Evolutionary conservation across 2,888 invertebrate genomes (phyloP), one percentile per base, ranked within the genome.

Genomic region (Acleris emargana): DNA sequence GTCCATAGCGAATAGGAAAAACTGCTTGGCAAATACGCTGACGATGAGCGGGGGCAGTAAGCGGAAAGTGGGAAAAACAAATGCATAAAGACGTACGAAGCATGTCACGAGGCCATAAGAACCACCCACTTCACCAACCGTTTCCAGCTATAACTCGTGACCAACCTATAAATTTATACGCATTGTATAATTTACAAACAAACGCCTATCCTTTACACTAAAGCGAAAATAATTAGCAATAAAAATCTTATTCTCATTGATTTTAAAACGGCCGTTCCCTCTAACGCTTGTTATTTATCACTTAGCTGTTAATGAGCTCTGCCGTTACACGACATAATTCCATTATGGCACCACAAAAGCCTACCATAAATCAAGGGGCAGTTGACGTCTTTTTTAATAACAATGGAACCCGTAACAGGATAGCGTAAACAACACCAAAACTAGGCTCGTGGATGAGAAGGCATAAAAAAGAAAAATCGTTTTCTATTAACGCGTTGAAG

Each of bases 331-430:
- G 83, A 83, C 81, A 83, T 73, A 80, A 80, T 80, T 78, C 82
- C 77, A 81, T 83, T 85, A 83, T 82, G 76, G 74, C 76, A 67
- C 71, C 78, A 81, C 83, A 84, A 83, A 77, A 74, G 80, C 73
- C 67, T 16, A 22, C 64, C 83, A 83, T 87, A 86, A 88, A 88
- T 89, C 87, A 87, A 77, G 76, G 68, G 67, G 71, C 61, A 80
- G 83, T 86, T 87, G 87, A 86, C 85, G 80, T 87, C 82, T 84
- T 87, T 87, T 88, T 87, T 86, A 86, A 83, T 85, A 83, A 86
- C 84, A 87, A 87, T 80, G 73, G 81, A 63, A 71, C 68, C 62
- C 57, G 67, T 71, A 74, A 53, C 74, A 78, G 72, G 69, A 71
- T 76, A 73, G 71, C 71, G 69, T 73, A 72, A 76, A 76, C 71